These are phyloP conservation scores for Sminthurinus aureus DNA, from an alignment of 2,888 invertebrate species.

Conservation along the genomic window DNA sequence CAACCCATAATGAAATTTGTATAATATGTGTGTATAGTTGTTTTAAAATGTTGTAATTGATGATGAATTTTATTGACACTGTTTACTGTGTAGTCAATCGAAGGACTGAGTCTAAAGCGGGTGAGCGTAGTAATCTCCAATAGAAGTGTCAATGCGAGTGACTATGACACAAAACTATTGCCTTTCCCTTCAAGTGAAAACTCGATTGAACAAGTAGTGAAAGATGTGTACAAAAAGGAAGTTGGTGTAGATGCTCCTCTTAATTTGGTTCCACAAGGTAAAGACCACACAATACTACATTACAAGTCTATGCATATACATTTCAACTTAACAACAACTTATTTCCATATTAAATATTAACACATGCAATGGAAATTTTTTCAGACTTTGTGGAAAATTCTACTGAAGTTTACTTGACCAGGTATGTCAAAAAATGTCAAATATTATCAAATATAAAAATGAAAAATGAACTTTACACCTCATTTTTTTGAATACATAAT, in stretches of 20 bases:
- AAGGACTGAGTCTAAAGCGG: conserved; percentile 26
- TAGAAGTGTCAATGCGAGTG: conserved; percentile 6
- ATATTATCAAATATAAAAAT: too few relatives aligned
- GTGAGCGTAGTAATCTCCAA: conserved; percentile 34
- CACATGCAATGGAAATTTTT: not conserved
- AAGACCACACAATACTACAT: not conserved
- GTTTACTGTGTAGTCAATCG: conserved; percentile 21
- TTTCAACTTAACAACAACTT: not conserved
- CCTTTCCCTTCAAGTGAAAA: conserved; percentile 4
- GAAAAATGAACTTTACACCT: too few relatives aligned
- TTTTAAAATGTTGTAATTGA: too few relatives aligned
- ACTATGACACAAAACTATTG: conserved; percentile 34
- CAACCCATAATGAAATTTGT: not conserved
- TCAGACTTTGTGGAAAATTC: conserved; percentile 32
- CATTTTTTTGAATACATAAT: not conserved
- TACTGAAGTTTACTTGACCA: conserved; percentile 48
- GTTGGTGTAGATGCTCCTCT: conserved; percentile 32
- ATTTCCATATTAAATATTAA: too few relatives aligned
- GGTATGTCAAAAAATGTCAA: not conserved
- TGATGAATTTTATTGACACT: not conserved
- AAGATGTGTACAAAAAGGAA: conserved; percentile 33
- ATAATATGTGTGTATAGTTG: too few relatives aligned
- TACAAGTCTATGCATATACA: not conserved
- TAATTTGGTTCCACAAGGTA: conserved; percentile 38
- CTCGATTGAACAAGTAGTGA: conserved; percentile 15